Base-by-base conservation (phyloP, 2,797 vertebrate species). In the Spatula versicolor region DNA sequence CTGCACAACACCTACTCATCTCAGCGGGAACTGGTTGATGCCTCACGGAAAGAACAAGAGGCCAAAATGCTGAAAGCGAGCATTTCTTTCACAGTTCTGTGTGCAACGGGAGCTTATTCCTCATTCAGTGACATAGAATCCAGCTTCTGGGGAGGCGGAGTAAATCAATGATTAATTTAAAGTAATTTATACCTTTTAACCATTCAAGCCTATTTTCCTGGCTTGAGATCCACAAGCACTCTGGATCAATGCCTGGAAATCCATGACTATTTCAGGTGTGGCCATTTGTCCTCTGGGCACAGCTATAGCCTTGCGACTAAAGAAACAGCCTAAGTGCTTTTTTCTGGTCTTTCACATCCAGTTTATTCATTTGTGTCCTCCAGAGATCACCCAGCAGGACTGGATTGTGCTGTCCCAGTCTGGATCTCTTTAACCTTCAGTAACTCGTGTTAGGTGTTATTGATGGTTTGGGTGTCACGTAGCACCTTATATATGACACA, bases 141-240 rank as follows among this genome's bases (percentile, higher is more conserved):
- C 82, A n/a, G 50, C 66, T 88, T 81, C 76, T 79, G 63, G 78
- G 91, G 73, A 83, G 66, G 46, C 0, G 1, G 82, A 92, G 88
- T 91, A 83, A 94, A 86, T 93, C 73, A 63, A 81, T 91, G 55
- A 89, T 81, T 89, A 89, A 92, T 91, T 93, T 84, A 55, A 83
- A 85, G 82, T 81, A 73, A 92, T 95, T 92, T 91, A 90, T 91
- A 81, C 73, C 69, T 93, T 86, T 91, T 87, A 92, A 66, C 52
- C 35, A 81, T 90, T 92, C 89, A 91, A 92, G n/a, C 15, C 12
- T 52, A 35, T 83, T 93, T 90, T 33, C 68, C 92, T 83, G 50
- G 26, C 46, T 76, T 21, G 17, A 95, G 50, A 73, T 74, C 83
- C 72, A 41, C 67, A 95, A 63, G 31, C 28, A 3, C 0, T 3